Base-by-base conservation (phyloP, 2,888 invertebrate species). In the Agriopis aurantiaria region DNA sequence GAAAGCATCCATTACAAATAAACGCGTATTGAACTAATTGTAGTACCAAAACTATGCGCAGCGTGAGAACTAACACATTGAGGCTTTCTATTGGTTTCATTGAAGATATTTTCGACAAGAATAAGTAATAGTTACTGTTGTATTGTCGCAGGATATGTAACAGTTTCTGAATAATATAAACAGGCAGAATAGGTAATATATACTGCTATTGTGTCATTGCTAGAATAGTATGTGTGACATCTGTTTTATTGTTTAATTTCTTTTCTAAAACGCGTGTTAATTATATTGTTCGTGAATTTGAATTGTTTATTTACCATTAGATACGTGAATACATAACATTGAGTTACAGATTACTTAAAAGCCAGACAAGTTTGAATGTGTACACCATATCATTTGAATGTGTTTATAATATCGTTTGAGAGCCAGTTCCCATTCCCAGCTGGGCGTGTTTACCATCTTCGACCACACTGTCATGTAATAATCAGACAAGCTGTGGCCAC, bases 31-130 rank as follows among this genome's bases (percentile, higher is more conserved):
- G 60, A 49, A 57, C 48, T 61, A 67, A 67, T 67, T 55, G 49
- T 55, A 23, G 46, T 48, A 17, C 66, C 60, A 8, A 67, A 67
- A 59, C 33, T 60, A n/a, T 49, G 46, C 65, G 17, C 14, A 33
- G 12, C 59, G 63, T 59, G 63, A 68, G 63, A 63, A 57, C 46
- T 11, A 40, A 33, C 9, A 14, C 40, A 45, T 7, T 40, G 53
- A 43, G 41, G 62, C 62, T 68, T 68, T 67, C 67, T 62, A 57
- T 57, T 41, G 57, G 23, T 63, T 68, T 59, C 64, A 59, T 63
- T 64, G 9, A n/a, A 68, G 43, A 23, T 48, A 68, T 68, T 63
- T 48, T 58, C 53, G 0, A 43, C 8, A 9, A 55, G 55, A 5
- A 40, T 33, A 53, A 33, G 52, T 23, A 10, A 51, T 4, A 51